Conservation (phyloP, 1,140 invertebrate genomes). For the Leptinotarsa texana region DNA sequence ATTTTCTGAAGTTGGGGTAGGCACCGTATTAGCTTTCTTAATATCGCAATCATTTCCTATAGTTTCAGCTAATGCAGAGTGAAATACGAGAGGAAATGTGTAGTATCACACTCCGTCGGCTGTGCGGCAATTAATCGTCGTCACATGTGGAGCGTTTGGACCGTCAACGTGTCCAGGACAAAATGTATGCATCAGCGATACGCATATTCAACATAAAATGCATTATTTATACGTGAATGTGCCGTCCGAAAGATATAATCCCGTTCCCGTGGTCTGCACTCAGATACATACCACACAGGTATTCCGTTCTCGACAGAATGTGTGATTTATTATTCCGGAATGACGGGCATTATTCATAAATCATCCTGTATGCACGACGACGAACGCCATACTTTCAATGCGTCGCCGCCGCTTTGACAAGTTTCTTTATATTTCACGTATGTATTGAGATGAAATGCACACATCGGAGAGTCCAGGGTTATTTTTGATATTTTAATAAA, state of each 20-base stretch:
- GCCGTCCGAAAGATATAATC: not conserved
- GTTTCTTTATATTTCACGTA: no score
- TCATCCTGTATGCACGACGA: not conserved
- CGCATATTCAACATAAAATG: constrained; percentile 8
- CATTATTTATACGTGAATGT: not conserved
- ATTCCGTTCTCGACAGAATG: constrained; percentile 2
- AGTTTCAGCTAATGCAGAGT: not conserved
- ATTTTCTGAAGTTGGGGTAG: no score
- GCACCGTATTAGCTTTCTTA: no score
- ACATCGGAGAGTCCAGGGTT: no score
- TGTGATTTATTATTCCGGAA: not conserved
- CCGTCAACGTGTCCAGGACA: not conserved
- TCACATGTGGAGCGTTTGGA: not conserved
- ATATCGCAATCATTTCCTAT: not conserved
- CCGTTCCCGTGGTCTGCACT: not conserved
- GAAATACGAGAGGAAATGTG: not conserved
- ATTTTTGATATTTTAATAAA: no score
- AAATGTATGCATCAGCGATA: constrained; percentile 1
- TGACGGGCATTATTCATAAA: not conserved
- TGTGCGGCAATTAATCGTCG: not conserved
- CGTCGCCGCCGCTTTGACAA: not conserved
- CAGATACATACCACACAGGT: constrained; percentile 1
- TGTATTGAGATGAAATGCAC: no score
- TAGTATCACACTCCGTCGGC: not conserved
- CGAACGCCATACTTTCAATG: not conserved